Evolutionary conservation across 2,797 vertebrate genomes (phyloP).

Genomic region (Alosa sapidissima): DNA sequence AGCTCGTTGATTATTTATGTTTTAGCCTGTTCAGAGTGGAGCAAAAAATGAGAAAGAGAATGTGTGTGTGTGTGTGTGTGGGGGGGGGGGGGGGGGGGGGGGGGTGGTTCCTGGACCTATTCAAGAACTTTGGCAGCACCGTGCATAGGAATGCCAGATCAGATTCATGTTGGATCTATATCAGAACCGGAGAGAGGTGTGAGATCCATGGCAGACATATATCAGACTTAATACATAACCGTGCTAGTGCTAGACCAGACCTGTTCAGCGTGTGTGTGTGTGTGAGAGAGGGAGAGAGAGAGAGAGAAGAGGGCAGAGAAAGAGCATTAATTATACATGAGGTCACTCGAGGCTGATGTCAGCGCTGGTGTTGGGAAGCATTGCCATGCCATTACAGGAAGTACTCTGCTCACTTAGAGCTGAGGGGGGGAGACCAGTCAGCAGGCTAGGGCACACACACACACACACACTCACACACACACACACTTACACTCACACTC

Average conservation of each 20-base stretch:
- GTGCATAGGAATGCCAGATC: too few relatives aligned
- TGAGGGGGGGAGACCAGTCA: constrained; percentile 24
- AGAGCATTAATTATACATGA: neutral
- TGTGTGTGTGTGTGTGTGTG: constrained; percentile 20
- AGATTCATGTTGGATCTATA: neutral
- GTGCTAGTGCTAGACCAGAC: too few relatives aligned
- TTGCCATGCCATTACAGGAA: constrained; percentile 40
- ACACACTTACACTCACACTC: too few relatives aligned
- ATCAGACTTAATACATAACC: neutral
- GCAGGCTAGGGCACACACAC: constrained; percentile 3
- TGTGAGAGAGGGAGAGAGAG: constrained; percentile 31
- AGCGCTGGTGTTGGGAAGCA: constrained; percentile 40
- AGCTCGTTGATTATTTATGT: constrained; percentile 78
- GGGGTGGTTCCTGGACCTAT: too few relatives aligned
- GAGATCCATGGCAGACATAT: neutral
- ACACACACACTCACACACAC: constrained; percentile 9
- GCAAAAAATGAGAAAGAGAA: constrained; percentile 42
- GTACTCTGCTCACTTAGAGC: constrained; percentile 31
- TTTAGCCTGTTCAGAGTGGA: constrained; percentile 48
- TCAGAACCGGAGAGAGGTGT: too few relatives aligned
- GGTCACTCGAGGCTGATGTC: constrained; percentile 32
- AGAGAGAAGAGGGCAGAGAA: neutral
- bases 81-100: too few relatives aligned
- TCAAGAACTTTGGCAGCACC: too few relatives aligned
- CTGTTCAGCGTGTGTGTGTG: constrained; percentile 32